Conservation (phyloP, 2,888 invertebrate species). For the Thera britannica region DNA sequence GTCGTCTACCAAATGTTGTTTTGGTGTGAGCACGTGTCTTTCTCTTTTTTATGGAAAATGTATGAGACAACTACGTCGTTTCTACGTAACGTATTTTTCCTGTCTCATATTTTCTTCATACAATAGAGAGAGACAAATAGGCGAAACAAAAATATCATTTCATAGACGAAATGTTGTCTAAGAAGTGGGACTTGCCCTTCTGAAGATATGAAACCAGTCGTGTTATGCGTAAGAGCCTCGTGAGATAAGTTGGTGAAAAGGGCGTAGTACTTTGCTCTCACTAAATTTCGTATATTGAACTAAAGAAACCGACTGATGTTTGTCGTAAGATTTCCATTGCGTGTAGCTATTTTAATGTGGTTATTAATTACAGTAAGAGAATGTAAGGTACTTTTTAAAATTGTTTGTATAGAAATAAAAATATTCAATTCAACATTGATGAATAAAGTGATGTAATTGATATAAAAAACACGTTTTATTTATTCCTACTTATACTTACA, state of each 20-base stretch:
- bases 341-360: slow-evolving; percentile 55
- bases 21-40: no score
- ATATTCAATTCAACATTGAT: slow-evolving; percentile 78
- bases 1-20: no score
- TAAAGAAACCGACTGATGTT: slow-evolving; percentile 47
- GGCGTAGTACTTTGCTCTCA: slow-evolving; percentile 14
- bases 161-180: no score
- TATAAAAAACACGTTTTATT: slow-evolving; percentile 31
- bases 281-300: slow-evolving; percentile 38
- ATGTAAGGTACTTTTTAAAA: slow-evolving; percentile 67
- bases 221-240: neutral
- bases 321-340: slow-evolving; percentile 50
- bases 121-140: no score
- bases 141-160: no score
- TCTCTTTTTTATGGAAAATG: no score
- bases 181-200: no score
- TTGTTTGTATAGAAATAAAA: slow-evolving; percentile 82
- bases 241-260: neutral
- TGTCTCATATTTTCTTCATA: no score
- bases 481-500: neutral
- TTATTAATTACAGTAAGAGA: slow-evolving; percentile 45
- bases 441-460: slow-evolving; percentile 79
- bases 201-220: no score
- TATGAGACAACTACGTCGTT: no score
- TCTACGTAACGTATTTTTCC: no score